Percentiles rank a stretch among this genome's conserved stretches.
Conservation (phyloP, 23 tunicate genomes). For the Diplosoma virens region DNA sequence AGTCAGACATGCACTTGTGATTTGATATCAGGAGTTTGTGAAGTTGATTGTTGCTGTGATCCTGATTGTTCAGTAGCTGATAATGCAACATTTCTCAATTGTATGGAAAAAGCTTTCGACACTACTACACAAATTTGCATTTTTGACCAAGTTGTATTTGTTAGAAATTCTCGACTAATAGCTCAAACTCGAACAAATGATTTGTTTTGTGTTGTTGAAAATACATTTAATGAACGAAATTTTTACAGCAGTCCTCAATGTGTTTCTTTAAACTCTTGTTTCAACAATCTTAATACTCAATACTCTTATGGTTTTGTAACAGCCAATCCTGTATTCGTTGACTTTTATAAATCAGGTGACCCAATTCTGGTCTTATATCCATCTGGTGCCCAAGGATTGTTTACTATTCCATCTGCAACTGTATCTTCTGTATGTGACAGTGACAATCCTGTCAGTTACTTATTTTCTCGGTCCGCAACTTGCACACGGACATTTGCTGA, state of each 20-base stretch:
- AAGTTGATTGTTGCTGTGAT: slow-evolving; percentile 88
- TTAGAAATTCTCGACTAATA: slow-evolving; percentile 41
- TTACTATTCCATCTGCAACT: slow-evolving; percentile 19
- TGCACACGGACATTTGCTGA: slow-evolving; percentile 20
- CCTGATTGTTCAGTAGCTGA: slow-evolving; percentile 28
- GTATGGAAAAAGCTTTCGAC: slow-evolving; percentile 11
- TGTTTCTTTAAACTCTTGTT: slow-evolving; percentile 15
- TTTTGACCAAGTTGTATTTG: slow-evolving; percentile 53
- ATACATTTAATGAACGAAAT: slow-evolving; percentile 47
- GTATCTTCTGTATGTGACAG: slow-evolving; percentile 32
- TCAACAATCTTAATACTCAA: slow-evolving; percentile 1
- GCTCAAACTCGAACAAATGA: slow-evolving; percentile 29
- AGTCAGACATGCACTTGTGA: slow-evolving; percentile 42
- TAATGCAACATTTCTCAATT: slow-evolving; percentile 31
- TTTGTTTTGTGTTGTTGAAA: slow-evolving; percentile 53
- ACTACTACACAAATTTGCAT: slow-evolving; percentile 40
- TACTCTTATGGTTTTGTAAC: slow-evolving; percentile 1
- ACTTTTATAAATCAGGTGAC: slow-evolving; percentile 14
- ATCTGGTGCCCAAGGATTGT: slow-evolving; percentile 21
- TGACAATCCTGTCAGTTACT: slow-evolving; percentile 39
- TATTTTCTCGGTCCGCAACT: background rate
- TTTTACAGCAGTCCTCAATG: slow-evolving; percentile 43
- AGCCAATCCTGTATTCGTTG: background rate
- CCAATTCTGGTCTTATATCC: slow-evolving; percentile 1
- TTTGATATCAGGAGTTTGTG: slow-evolving; percentile 41